Conservation (phyloP, 2,797 vertebrate genomes). For the Sandelia bainsii region DNA sequence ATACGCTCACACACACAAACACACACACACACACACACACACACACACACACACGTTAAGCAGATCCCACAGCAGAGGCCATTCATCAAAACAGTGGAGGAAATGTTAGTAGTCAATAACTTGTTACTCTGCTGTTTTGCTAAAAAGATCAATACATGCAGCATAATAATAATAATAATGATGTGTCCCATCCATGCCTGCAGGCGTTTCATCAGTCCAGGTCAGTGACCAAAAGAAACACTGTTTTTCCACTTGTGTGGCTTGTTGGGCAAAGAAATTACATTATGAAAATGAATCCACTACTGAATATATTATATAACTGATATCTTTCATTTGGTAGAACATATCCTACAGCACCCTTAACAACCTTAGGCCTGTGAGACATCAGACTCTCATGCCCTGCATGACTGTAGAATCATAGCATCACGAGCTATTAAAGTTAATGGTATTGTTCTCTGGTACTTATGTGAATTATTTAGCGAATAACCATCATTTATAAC, state of each 20-base stretch:
- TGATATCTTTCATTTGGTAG: not conserved
- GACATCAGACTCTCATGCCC: not conserved
- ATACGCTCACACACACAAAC: conserved; percentile 11
- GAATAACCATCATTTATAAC: too few relatives aligned
- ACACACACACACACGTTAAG: conserved; percentile 21
- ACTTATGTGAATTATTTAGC: not conserved
- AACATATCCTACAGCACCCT: not conserved
- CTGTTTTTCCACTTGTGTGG: conserved; percentile 6
- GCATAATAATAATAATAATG: not conserved
- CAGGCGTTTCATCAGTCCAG: not conserved
- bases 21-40: not conserved
- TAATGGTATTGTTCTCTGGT: not conserved
- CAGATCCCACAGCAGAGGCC: not conserved
- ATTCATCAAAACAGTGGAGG: conserved; percentile 36
- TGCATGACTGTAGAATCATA: not conserved
- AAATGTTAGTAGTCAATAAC: conserved; percentile 38
- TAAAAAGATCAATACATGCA: conserved; percentile 48
- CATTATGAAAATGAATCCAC: not conserved
- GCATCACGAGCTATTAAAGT: not conserved
- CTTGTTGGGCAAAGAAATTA: not conserved
- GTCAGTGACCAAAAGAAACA: conserved; percentile 23
- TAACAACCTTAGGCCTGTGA: not conserved
- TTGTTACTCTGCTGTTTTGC: conserved; percentile 34
- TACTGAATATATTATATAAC: conserved; percentile 4
- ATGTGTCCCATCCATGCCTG: conserved; percentile 5